Evolutionary conservation across 2,888 invertebrate species (phyloP).

Genomic region (Cosmia pyralina): DNA sequence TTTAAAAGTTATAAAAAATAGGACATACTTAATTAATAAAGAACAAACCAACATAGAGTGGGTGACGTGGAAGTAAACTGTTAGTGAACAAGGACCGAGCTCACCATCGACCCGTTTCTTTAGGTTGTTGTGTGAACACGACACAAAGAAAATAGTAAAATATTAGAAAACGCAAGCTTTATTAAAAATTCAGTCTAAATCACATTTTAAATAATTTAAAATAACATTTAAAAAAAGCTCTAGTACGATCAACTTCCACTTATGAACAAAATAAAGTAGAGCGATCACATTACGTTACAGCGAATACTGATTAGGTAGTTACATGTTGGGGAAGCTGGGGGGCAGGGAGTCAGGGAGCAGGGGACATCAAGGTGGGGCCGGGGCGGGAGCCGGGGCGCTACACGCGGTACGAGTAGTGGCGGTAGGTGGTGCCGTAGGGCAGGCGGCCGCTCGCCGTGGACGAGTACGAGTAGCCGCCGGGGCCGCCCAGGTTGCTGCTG

Average conservation of each 20-base stretch:
- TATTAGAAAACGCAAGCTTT: conserved; percentile 89
- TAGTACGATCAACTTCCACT: conserved; percentile 82
- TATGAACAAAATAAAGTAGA: conserved; percentile 82
- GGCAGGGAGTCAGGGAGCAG: conserved; percentile 64
- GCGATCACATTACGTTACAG: conserved; percentile 85
- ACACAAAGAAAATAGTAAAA: conserved; percentile 80
- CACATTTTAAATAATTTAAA: conserved; percentile 81
- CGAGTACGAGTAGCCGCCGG: conserved; percentile 96
- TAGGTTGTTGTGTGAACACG: conserved; percentile 72
- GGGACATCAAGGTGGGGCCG: conserved; percentile 61
- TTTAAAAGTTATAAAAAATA: conserved; percentile 18
- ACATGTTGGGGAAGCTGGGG: conserved; percentile 69
- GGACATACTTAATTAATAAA: conserved; percentile 10
- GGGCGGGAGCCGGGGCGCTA: conserved; percentile 87
- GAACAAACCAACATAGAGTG: conserved; percentile 58
- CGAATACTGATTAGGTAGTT: conserved; percentile 87
- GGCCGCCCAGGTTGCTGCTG: conserved; percentile 93
- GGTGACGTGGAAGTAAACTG: conserved; percentile 66
- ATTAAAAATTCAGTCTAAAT: conserved; percentile 89
- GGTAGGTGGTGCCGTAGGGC: conserved; percentile 95
- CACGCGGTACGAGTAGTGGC: conserved; percentile 96
- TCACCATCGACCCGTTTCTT: conserved; percentile 79
- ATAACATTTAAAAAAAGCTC: conserved; percentile 80
- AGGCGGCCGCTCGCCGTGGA: conserved; percentile 94
- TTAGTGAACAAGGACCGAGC: conserved; percentile 83